Base-by-base conservation (phyloP, 2,113 vertebrate species). In the Rhineura floridana region DNA sequence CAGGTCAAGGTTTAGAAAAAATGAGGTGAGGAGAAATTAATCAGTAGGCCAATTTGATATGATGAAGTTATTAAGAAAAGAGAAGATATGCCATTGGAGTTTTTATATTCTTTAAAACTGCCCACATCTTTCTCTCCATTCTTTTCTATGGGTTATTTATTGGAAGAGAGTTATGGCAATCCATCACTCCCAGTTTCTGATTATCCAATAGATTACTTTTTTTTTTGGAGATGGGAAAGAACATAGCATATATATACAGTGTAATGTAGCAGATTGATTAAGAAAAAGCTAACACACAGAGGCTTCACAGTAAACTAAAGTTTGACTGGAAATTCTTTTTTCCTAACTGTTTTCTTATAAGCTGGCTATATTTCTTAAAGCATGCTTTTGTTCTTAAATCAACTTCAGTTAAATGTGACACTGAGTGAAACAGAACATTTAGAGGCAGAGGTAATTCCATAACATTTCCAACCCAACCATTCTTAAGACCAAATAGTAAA, bases 1-100 rank as follows among this genome's bases (percentile, higher is more conserved):
- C 36, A 73, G n/a, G 67, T 84, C 52, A 91, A 77, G 87, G 12
- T 59, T 33, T 42, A 85, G 36, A 19, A 91, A 65, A 28, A 75
- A 46, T 0, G 42, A 90, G 30, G 11, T 88, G 6, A 1, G 44
- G 44, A 28, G 1, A 87, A 81, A 23, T 63, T 48, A 86, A 86
- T 36, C 2, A n/a, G 11, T 52, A 48, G 48, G 12, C n/a, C n/a
- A 84, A 73, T 6, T 39, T 33, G 36, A 50, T 42, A 75, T 28
- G 52, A 73, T 55, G 42, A 73, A 55, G 5, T 25, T 33, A 21
- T 75, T 75, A 75, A 28, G 39, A 76, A 46, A 81, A 62, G 21
- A 13, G 36, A 63, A 81, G 5, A 42, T 3, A 59, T 30, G 15
- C 36, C 50, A 62, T 76, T 42, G 36, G n/a, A 28, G 23, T 73